Evolutionary conservation across 92 coral and sea anemone genomes (phyloP), one percentile per base, ranked within the genome.

Genomic region (Actinernus sp.): DNA sequence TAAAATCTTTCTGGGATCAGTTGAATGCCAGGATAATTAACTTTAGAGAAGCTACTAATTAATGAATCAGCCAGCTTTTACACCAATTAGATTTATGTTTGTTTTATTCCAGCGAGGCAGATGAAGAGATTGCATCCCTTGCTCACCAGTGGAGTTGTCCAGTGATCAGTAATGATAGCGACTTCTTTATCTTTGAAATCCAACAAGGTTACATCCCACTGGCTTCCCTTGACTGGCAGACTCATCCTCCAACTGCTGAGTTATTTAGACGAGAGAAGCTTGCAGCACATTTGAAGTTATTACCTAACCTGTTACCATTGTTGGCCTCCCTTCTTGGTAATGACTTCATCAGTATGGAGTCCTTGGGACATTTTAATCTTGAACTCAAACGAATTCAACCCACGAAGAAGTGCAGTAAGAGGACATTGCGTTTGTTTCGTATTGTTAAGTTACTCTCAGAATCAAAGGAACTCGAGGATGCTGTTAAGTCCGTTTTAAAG

Each of bases 311-410:
- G 33, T 68, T 88, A 25, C 96, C 98, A 3, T 58, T 94, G 62
- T 66, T 86, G 5, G 98, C 95, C 39, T 94, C 98, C 18, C 62
- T 91, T 25, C 61, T 92, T 28, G 98, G 97, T 3, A 94, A 94
- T 54, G 98, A 94, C 47, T 94, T 80, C 38, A 64, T 94, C 10
- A 79, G 82, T 17, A 28, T 14, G 2, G 58, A 62, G 4, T 53
- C 75, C 31, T 61, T 90, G 26, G 76, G 41, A 6, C 86, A 75
- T 26, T 93, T 89, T 59, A 38, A 76, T 7, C 33, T 32, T 18
- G 75, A 67, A 28, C 63, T 90, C 18, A 48, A 59, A 34, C 72
- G 69, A 51, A 46, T 57, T 63, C 85, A 83, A 30, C 45, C 41
- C 1, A 49, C 66, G 2, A 2, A 56, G 21, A 26, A 41, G 10